These are phyloP conservation scores for Corbicula japonica DNA, from an alignment of 2,888 invertebrate species.

Conservation along the genomic window DNA sequence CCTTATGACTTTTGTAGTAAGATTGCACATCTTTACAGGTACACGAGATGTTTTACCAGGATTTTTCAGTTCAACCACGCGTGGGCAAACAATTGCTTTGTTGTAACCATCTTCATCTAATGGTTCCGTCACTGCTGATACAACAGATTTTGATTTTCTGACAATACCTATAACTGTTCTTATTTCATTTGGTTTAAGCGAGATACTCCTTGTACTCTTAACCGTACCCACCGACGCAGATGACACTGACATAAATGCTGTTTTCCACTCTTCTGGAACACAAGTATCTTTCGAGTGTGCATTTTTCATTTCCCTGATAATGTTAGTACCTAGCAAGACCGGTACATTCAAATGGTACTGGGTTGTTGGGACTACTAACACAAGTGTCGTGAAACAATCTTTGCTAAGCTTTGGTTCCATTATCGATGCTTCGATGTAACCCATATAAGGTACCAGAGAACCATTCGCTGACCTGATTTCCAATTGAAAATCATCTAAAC, in stretches of 20 bases:
- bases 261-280: conserved; percentile 16
- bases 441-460: background rate
- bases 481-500: conserved; percentile 10
- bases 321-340: conserved; percentile 2
- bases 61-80: conserved; percentile 3
- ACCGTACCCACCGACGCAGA: background rate
- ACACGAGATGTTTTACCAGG: conserved; percentile 11
- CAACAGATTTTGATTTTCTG: background rate
- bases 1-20: conserved; percentile 18
- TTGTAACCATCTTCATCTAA: conserved; percentile 4
- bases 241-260: conserved; percentile 6
- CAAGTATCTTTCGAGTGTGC: too few species aligned
- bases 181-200: conserved; percentile 14
- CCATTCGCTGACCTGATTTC: conserved; percentile 8
- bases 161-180: conserved; percentile 22
- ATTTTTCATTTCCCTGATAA: background rate
- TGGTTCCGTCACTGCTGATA: conserved; percentile 19
- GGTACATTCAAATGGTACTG: conserved; percentile 5
- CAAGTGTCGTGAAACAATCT: background rate
- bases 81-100: conserved; percentile 19
- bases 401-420: background rate
- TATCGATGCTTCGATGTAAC: conserved; percentile 12
- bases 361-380: background rate
- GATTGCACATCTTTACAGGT: conserved; percentile 27
- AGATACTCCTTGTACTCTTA: background rate